phyloP scores from a whole-genome alignment of 1,140 invertebrate genomes.

The Drosophila takahashii region DNA sequence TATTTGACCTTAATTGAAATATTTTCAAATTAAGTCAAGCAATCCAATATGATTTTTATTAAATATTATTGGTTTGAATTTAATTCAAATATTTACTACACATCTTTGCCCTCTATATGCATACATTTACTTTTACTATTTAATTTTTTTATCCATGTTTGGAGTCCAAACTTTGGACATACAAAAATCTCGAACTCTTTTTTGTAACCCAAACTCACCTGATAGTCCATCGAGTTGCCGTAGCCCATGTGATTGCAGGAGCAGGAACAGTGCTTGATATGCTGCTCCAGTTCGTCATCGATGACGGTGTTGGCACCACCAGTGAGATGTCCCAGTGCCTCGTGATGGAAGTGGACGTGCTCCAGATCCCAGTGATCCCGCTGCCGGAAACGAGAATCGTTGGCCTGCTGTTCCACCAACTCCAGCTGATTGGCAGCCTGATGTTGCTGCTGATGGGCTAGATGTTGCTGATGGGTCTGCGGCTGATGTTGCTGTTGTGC shows the following conservation, averaged over 20 bases:
- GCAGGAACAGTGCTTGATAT: constrained; percentile 94
- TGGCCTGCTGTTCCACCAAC: constrained; percentile 54
- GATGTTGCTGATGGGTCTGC: constrained; percentile 6
- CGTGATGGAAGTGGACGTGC: constrained; percentile 45
- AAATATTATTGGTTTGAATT: too few species aligned
- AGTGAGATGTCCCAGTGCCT: constrained; percentile 26
- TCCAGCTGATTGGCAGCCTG: constrained; percentile 60
- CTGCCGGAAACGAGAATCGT: constrained; percentile 51
- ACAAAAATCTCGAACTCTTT: too few species aligned
- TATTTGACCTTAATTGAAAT: too few species aligned
- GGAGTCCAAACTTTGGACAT: too few species aligned
- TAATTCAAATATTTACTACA: too few species aligned
- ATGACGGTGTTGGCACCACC: constrained; percentile 85
- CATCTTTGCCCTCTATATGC: too few species aligned
- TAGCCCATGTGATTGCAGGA: constrained; percentile 96
- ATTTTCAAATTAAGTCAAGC: too few species aligned
- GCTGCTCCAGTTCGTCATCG: constrained; percentile 91
- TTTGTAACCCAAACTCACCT: constrained; percentile 86
- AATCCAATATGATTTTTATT: too few species aligned
- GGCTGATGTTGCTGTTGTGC: constrained; percentile 28
- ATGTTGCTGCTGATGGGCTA: constrained; percentile 1
- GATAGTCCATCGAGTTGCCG: constrained; percentile 95
- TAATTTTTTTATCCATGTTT: too few species aligned
- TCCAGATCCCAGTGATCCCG: constrained; percentile 30
- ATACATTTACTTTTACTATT: too few species aligned